Evolutionary conservation across 2,888 invertebrate species (phyloP).

Genomic region (Willowsia nigromaculata): DNA sequence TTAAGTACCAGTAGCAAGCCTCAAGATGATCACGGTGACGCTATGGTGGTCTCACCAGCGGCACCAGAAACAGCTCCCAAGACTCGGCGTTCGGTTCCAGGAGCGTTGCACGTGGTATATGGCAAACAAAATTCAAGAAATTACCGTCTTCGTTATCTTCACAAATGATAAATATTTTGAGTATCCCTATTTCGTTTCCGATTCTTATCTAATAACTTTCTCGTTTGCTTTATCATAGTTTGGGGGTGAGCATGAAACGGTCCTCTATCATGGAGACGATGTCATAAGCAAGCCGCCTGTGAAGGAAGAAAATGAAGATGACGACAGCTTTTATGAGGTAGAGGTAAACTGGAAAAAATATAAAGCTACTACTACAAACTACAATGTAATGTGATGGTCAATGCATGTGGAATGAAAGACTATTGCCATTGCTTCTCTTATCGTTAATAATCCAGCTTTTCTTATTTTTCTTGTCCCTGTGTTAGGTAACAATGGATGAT

Average conservation of each 20-base stretch:
- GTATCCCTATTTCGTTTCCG: too few species aligned
- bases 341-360: constrained; percentile 21
- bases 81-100: constrained; percentile 49
- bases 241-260: constrained; percentile 84
- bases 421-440: too few species aligned
- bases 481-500: constrained; percentile 90
- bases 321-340: constrained; percentile 64
- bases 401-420: too few species aligned
- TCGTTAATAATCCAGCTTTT: too few species aligned
- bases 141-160: too few species aligned
- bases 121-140: too few species aligned
- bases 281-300: constrained; percentile 82
- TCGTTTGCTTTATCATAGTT: not conserved
- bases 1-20: too few species aligned
- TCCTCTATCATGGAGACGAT: constrained; percentile 86
- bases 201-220: not conserved
- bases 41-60: too few species aligned
- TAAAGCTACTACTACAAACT: not conserved
- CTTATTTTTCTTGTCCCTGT: not conserved
- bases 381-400: too few species aligned
- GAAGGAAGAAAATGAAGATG: constrained; percentile 78
- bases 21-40: too few species aligned
- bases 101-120: constrained; percentile 67
- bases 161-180: too few species aligned
- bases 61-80: too few species aligned